Percentiles rank a stretch among this genome's conserved stretches.
Conservation (phyloP, 2,113 vertebrate species). For the Scortum barcoo region DNA sequence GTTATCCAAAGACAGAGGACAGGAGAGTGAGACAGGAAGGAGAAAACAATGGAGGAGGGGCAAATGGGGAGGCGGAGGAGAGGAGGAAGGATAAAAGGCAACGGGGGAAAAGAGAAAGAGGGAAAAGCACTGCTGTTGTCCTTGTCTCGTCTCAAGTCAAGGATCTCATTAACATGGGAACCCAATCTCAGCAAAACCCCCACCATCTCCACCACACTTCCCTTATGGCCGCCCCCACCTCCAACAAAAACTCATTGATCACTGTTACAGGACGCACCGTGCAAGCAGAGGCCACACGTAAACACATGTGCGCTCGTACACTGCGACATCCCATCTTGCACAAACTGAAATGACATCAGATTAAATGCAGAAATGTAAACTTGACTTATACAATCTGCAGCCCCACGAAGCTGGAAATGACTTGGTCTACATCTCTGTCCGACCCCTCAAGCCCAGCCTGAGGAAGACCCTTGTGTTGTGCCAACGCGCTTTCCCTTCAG, state of each 20-base stretch:
- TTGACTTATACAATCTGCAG: background rate
- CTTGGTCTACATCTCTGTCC: background rate
- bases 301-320: slow-evolving; percentile 10
- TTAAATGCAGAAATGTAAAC: background rate
- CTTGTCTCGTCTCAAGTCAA: slow-evolving; percentile 82
- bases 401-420: background rate
- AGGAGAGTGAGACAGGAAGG: slow-evolving; percentile 51
- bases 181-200: slow-evolving; percentile 63
- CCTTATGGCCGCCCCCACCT: slow-evolving; percentile 41
- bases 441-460: slow-evolving; percentile 2
- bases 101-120: slow-evolving; percentile 35
- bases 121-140: slow-evolving; percentile 68
- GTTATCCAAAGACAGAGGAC: slow-evolving; percentile 52
- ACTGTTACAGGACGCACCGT: slow-evolving; percentile 42
- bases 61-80: slow-evolving; percentile 32
- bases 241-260: slow-evolving; percentile 71
- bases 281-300: slow-evolving; percentile 21
- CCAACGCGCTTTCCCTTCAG: slow-evolving; percentile 21
- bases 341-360: background rate
- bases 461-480: slow-evolving; percentile 28
- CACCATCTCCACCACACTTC: slow-evolving; percentile 27
- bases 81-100: slow-evolving; percentile 43
- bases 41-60: slow-evolving; percentile 63
- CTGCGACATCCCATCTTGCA: background rate
- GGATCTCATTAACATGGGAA: slow-evolving; percentile 85